Conservation (phyloP, 2,113 vertebrate species). For the Ciconia stormi region DNA sequence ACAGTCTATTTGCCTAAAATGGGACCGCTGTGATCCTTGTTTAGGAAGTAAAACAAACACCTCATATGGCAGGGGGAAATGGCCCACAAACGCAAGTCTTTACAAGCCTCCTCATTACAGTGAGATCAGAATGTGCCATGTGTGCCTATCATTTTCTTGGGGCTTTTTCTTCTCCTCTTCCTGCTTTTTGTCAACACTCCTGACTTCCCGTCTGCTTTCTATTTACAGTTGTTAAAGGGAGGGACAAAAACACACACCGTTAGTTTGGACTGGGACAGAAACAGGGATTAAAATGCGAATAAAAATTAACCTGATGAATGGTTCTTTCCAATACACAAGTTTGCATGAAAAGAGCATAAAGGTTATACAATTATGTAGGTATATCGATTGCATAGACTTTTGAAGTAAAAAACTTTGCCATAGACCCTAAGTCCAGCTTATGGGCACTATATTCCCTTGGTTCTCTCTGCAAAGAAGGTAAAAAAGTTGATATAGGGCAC, state of each 20-base stretch:
- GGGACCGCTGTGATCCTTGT: neutral
- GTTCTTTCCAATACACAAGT: neutral
- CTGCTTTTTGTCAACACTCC: conserved; percentile 38
- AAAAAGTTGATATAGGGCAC: neutral
- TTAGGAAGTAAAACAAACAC: conserved; percentile 34
- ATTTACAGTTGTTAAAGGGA: conserved; percentile 39
- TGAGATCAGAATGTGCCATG: conserved; percentile 19
- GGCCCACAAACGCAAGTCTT: conserved; percentile 15
- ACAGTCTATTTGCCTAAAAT: conserved; percentile 13
- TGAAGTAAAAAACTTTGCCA: neutral
- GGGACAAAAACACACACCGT: neutral
- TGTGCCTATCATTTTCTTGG: conserved; percentile 11
- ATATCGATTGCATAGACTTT: neutral
- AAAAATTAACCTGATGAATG: neutral
- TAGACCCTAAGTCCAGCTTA: neutral
- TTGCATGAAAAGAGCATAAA: neutral
- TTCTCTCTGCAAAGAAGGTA: neutral
- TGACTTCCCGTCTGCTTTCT: conserved; percentile 50
- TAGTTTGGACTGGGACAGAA: neutral
- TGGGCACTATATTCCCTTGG: neutral
- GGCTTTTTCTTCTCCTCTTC: conserved; percentile 48
- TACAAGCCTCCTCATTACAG: conserved; percentile 32
- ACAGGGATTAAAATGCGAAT: neutral
- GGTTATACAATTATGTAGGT: neutral
- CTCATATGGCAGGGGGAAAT: neutral